phyloP scores from a whole-genome alignment of 2,113 vertebrate species.

The Bufo gargarizans region DNA sequence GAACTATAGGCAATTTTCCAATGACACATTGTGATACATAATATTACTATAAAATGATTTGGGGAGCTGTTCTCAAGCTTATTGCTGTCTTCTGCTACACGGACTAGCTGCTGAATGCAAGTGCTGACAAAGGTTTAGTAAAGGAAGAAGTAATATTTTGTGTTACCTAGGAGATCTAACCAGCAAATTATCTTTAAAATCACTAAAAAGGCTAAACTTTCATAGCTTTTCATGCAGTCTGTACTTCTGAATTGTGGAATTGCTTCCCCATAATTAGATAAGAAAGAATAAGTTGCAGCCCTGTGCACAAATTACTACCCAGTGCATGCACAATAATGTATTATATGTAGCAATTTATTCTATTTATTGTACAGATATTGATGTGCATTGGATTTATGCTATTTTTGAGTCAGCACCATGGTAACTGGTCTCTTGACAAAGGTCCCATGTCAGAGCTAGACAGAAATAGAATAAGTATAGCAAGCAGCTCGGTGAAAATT shows the following conservation, averaged over 20 bases:
- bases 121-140: conserved; percentile 3
- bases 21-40: neutral
- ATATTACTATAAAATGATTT: neutral
- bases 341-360: conserved; percentile 69
- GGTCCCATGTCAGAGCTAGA: conserved; percentile 70
- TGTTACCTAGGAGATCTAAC: conserved; percentile 47
- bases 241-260: conserved; percentile 66
- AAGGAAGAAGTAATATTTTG: neutral
- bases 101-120: neutral
- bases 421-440: conserved; percentile 71
- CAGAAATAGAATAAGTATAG: conserved; percentile 66
- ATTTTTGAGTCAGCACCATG: conserved; percentile 73
- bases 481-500: conserved; percentile 60
- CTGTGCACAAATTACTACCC: conserved; percentile 68
- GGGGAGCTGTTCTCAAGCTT: neutral
- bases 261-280: conserved; percentile 71
- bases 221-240: conserved; percentile 50
- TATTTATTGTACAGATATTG: conserved; percentile 74
- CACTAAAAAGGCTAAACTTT: conserved; percentile 42
- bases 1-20: too few relatives aligned
- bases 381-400: conserved; percentile 70
- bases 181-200: conserved; percentile 60
- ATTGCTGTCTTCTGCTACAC: neutral
- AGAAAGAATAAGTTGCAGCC: conserved; percentile 66
- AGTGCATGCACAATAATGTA: conserved; percentile 66